phyloP scores from a whole-genome alignment of 2,113 vertebrate species.

The Aleadryas rufinucha region DNA sequence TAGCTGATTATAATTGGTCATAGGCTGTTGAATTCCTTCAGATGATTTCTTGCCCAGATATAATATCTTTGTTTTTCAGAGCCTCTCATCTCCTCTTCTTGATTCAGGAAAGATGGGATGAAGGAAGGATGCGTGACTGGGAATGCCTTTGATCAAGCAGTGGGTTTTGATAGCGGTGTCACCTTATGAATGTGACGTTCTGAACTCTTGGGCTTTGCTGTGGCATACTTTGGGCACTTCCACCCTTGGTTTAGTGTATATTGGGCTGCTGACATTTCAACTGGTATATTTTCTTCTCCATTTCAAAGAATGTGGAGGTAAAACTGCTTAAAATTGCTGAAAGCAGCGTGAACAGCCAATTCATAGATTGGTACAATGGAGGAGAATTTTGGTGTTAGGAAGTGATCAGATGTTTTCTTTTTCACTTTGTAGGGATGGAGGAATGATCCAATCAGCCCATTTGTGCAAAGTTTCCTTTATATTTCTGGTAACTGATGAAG shows the following conservation, averaged over 20 bases:
- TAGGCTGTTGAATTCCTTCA: not conserved
- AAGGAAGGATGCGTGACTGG: not conserved
- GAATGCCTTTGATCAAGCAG: not conserved
- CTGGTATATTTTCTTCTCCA: not conserved
- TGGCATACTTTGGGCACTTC: not conserved
- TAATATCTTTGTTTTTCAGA: not conserved
- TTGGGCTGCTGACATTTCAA: not conserved
- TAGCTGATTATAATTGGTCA: not conserved
- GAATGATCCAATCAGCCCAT: not conserved
- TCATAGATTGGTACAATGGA: not conserved
- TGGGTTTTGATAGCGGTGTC: not conserved
- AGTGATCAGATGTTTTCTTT: not conserved
- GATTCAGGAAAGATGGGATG: not conserved
- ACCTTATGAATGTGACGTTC: not conserved
- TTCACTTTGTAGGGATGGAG: not conserved
- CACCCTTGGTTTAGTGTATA: not conserved
- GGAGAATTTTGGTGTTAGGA: not conserved
- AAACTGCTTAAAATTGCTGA: not conserved
- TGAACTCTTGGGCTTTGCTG: not conserved
- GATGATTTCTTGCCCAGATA: not conserved
- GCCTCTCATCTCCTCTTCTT: not conserved
- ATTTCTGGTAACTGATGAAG: not conserved
- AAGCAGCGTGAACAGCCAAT: not conserved
- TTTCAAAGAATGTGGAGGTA: not conserved
- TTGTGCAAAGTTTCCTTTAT: not conserved